Conservation (phyloP, 2,888 invertebrate genomes). For the Dasysyrphus albostriatus region DNA sequence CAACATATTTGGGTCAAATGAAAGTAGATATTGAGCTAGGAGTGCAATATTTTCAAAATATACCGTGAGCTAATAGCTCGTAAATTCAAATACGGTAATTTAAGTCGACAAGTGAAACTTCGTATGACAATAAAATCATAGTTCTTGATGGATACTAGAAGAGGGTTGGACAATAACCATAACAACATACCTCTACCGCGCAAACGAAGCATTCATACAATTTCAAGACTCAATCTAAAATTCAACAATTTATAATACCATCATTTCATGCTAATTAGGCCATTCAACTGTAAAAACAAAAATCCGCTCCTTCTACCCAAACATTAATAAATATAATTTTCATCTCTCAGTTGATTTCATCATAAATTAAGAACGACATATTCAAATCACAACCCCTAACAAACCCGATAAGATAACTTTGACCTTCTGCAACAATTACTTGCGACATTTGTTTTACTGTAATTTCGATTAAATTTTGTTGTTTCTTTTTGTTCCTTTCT, state of each 20-base stretch:
- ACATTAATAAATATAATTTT: conserved; percentile 11
- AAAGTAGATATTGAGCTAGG: too few relatives aligned
- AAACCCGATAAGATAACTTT: conserved; percentile 58
- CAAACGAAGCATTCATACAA: background rate
- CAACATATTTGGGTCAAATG: too few relatives aligned
- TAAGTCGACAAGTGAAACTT: too few relatives aligned
- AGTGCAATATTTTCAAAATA: too few relatives aligned
- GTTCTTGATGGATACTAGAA: too few relatives aligned
- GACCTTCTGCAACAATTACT: conserved; percentile 68
- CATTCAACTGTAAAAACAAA: conserved; percentile 18
- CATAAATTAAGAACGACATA: conserved; percentile 65
- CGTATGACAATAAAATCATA: too few relatives aligned
- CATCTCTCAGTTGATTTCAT: background rate
- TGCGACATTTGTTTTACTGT: conserved; percentile 68
- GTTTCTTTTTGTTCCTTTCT: conserved; percentile 8
- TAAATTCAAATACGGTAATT: too few relatives aligned
- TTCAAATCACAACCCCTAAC: conserved; percentile 53
- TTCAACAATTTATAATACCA: background rate
- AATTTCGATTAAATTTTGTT: conserved; percentile 46
- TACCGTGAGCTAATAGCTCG: too few relatives aligned
- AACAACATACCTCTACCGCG: too few relatives aligned
- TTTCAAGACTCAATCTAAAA: background rate
- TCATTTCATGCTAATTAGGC: conserved; percentile 19
- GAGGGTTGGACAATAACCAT: too few relatives aligned
- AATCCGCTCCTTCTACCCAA: background rate